Evolutionary conservation across 1,140 invertebrate species (phyloP).

Genomic region (Bombus fervidus): DNA sequence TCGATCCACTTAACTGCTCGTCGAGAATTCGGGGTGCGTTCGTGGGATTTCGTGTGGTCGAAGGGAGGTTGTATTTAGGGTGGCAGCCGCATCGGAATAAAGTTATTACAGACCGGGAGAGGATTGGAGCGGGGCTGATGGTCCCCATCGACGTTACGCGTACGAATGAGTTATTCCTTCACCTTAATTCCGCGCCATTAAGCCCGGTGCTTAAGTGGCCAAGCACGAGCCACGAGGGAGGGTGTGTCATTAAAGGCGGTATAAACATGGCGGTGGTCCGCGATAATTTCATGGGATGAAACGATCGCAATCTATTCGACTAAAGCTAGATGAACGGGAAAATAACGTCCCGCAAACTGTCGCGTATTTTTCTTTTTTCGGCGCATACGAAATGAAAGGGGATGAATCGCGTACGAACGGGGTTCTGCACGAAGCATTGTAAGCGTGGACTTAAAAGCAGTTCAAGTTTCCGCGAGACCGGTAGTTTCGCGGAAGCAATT

Average conservation of each 20-base stretch:
- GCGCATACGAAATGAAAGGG: background rate
- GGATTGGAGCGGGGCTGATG: background rate
- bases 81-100: slow-evolving; percentile 60
- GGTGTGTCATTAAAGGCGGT: slow-evolving; percentile 55
- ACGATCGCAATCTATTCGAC: slow-evolving; percentile 12
- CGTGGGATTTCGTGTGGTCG: slow-evolving; percentile 54
- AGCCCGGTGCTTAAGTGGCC: slow-evolving; percentile 60
- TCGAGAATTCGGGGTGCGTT: slow-evolving; percentile 66
- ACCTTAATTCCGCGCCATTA: slow-evolving; percentile 68
- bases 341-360: slow-evolving; percentile 10
- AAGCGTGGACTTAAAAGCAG: slow-evolving; percentile 26
- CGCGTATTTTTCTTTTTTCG: background rate
- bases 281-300: slow-evolving; percentile 38
- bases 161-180: slow-evolving; percentile 70
- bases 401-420: background rate
- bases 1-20: slow-evolving; percentile 66
- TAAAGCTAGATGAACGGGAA: slow-evolving; percentile 9
- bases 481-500: slow-evolving; percentile 49
- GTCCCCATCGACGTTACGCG: slow-evolving; percentile 60
- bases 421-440: background rate
- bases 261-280: slow-evolving; percentile 48
- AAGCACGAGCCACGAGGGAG: slow-evolving; percentile 39
- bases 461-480: slow-evolving; percentile 44
- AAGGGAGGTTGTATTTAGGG: slow-evolving; percentile 15
- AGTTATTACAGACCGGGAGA: slow-evolving; percentile 62